phyloP scores from a whole-genome alignment of 1,140 invertebrate species.

The Aphis gossypii region DNA sequence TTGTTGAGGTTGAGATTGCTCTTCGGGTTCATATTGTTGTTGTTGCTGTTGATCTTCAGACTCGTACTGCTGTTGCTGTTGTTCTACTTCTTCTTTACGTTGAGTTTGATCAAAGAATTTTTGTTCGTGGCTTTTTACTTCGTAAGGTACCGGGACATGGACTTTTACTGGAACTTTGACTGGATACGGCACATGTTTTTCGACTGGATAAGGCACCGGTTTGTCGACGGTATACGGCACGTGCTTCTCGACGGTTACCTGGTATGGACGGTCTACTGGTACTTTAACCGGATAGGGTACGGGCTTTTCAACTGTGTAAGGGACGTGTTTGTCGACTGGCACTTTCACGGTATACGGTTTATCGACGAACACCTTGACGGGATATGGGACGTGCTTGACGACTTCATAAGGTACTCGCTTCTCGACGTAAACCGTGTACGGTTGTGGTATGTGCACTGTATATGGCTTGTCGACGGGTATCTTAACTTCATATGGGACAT shows the following conservation, averaged over 20 bases:
- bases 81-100: background rate
- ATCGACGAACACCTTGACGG: slow-evolving; percentile 77
- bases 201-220: slow-evolving; percentile 78
- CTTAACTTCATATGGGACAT: slow-evolving; percentile 67
- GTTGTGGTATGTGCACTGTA: slow-evolving; percentile 74
- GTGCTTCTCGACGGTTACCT: slow-evolving; percentile 66
- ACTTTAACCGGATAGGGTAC: slow-evolving; percentile 54
- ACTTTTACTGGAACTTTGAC: slow-evolving; percentile 69
- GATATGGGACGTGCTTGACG: slow-evolving; percentile 69
- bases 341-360: slow-evolving; percentile 71
- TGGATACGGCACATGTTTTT: slow-evolving; percentile 69
- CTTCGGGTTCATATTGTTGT: background rate
- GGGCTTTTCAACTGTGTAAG: slow-evolving; percentile 65
- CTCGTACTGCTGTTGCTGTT: background rate
- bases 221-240: slow-evolving; percentile 71
- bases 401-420: slow-evolving; percentile 65
- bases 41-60: background rate
- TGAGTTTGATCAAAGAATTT: background rate
- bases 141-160: slow-evolving; percentile 66
- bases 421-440: slow-evolving; percentile 82
- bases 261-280: slow-evolving; percentile 47
- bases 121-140: slow-evolving; percentile 60
- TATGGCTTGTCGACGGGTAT: slow-evolving; percentile 79
- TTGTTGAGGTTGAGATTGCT: background rate
- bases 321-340: slow-evolving; percentile 71